Evolutionary conservation across 2,113 vertebrate genomes (phyloP), one percentile per base, ranked within the genome.

Genomic region (Syrrhaptes paradoxus): DNA sequence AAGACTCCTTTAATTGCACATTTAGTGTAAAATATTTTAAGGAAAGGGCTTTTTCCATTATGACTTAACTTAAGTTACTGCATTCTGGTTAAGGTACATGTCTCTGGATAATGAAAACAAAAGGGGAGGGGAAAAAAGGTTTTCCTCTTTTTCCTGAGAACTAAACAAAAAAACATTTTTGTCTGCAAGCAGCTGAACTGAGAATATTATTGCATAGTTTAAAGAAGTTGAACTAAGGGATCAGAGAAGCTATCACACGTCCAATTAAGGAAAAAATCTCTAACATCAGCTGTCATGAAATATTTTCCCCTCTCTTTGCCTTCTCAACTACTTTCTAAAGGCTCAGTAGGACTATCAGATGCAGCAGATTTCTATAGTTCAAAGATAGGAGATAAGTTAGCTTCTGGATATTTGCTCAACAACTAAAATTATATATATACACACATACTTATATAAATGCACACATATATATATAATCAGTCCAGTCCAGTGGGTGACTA

Each of bases 51-150:
- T 63, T 58, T 82, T 31, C 36, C 10, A 36, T 59, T 22, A 36
- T 59, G 34, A 55, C 18, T 62, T 77, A 57, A 55, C 18, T 62
- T 77, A 57, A 80, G 21, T 72, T 74, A 68, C 7, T 55, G 29
- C 32, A 55, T 21, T 52, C 16, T 41, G 21, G 26, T 63, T 67
- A 75, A 79, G 14, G 4, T 59, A 71, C 18, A 46, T 31, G 14
- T 36, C 26, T n/a, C 48, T 46, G 55, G 36, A 45, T 18, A 3
- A 41, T 16, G 3, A 90, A 61, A 88, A 71, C 21, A 67, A 5
- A 38, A 41, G 4, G 11, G 4, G 4, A 29, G 13, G 5, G 4
- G 3, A 4, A 38, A 32, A 7, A 63, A 45, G 1, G 4, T 13
- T 85, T 54, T 28, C 34, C 3, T 67, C 9, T 59, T 54, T 61